Percentiles rank a stretch among this genome's conserved stretches.
Conservation (phyloP, 2,113 vertebrate species). For the Capra hircus region DNA sequence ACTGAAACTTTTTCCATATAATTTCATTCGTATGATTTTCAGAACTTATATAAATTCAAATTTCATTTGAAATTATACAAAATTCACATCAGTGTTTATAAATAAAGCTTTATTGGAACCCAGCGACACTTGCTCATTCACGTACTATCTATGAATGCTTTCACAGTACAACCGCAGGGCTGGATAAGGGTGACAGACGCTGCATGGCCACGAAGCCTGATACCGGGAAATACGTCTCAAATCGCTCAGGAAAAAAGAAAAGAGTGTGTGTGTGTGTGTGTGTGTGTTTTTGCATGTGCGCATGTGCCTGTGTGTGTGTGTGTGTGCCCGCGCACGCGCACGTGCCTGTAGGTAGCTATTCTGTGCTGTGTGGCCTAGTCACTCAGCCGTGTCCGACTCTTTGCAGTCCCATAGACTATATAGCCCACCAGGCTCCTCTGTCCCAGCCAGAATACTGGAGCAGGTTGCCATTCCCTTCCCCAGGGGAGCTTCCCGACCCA, state of each 20-base stretch:
- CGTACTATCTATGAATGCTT: rapidly evolving
- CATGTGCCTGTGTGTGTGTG: rapidly evolving
- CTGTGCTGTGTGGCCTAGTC: neutral
- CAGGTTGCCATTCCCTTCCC: neutral
- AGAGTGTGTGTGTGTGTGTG: neutral
- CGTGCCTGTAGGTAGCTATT: rapidly evolving
- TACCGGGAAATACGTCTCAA: neutral
- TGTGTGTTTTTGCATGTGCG: neutral
- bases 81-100: neutral
- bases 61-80: neutral
- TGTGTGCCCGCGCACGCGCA: rapidly evolving
- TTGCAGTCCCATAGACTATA: neutral
- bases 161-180: rapidly evolving
- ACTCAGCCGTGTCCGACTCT: neutral
- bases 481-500: neutral
- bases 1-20: neutral
- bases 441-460: neutral
- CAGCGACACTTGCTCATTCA: neutral
- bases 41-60: neutral
- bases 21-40: neutral
- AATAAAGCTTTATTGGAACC: neutral
- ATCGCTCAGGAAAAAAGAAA: neutral
- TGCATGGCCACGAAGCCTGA: neutral
- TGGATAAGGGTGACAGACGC: neutral
- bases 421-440: neutral